These are phyloP conservation scores for Heterotilapia buettikoferi DNA, from an alignment of 2,113 vertebrate genomes.

Conservation along the genomic window DNA sequence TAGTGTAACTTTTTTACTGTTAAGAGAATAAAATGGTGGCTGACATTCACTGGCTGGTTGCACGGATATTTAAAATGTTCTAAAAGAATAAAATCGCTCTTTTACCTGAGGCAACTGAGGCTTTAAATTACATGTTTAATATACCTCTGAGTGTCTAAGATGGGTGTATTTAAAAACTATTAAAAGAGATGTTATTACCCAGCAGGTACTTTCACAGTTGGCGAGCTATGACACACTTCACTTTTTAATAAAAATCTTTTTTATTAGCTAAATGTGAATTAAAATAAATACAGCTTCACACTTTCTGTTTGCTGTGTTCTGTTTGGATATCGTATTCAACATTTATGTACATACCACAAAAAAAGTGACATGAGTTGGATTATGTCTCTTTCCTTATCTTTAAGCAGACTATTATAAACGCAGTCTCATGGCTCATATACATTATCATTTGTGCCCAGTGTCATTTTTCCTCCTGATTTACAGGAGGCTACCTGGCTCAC, in stretches of 20 bases:
- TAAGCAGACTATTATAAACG: not conserved
- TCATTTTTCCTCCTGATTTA: not conserved
- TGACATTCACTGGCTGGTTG: not conserved
- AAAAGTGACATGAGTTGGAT: not conserved
- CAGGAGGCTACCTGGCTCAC: conserved; percentile 92
- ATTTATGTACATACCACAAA: not conserved
- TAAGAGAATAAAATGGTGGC: not conserved
- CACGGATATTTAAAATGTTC: not conserved
- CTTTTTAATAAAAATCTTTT: not conserved
- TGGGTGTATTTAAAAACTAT: not conserved
- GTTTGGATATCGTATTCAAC: not conserved
- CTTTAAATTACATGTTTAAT: not conserved
- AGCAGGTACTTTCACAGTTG: not conserved
- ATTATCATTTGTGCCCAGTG: too few species aligned
- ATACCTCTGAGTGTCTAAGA: not conserved
- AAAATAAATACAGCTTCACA: not conserved
- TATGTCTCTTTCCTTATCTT: not conserved
- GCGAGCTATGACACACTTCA: accelerated
- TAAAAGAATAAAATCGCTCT: not conserved
- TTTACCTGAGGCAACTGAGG: not conserved
- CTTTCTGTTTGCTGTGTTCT: not conserved
- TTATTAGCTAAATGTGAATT: not conserved
- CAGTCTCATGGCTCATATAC: not conserved
- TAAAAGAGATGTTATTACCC: not conserved
- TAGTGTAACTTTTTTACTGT: not conserved